A percentile compares a stretch with the other conserved stretches of the same genome.
Conservation (phyloP, 2,113 vertebrate genomes). For the Centropristis striata region DNA sequence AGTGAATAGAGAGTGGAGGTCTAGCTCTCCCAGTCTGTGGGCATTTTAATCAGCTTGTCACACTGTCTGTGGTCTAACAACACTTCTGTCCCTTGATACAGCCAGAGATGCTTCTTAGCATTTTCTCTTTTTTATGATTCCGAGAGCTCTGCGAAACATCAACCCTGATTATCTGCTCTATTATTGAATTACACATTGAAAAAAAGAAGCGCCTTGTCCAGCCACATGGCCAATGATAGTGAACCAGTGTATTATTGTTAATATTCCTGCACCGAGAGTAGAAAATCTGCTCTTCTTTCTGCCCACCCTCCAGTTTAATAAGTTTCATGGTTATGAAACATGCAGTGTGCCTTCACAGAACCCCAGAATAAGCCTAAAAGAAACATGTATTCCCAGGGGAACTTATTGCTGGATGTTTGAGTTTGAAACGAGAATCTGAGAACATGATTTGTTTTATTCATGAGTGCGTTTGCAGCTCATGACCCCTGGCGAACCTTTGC, state of each 20-base stretch:
- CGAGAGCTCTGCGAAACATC: conserved; percentile 54
- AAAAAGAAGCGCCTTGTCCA: conserved; percentile 38
- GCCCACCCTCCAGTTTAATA: conserved; percentile 60
- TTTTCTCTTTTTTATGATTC: conserved; percentile 41
- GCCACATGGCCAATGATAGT: conserved; percentile 19
- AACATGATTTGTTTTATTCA: conserved; percentile 74
- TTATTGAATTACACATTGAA: conserved; percentile 57
- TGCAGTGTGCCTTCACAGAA: conserved; percentile 29
- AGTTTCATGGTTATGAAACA: conserved; percentile 53
- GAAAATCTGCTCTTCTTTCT: conserved; percentile 47
- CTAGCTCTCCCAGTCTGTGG: conserved; percentile 70
- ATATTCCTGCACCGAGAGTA: conserved; percentile 30
- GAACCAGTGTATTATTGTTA: conserved; percentile 43
- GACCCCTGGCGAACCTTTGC: conserved; percentile 71
- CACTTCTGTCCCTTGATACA: conserved; percentile 15
- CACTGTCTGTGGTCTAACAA: conserved; percentile 69
- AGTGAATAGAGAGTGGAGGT: conserved; percentile 77
- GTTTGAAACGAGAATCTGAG: conserved; percentile 39
- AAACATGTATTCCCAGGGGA: conserved; percentile 44
- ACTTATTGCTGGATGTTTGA: conserved; percentile 32
- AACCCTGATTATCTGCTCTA: conserved; percentile 51
- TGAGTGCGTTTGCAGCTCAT: conserved; percentile 56
- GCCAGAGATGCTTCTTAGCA: conserved; percentile 28
- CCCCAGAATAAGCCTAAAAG: conserved; percentile 45
- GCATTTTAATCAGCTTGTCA: conserved; percentile 82